A percentile compares a stretch with the other conserved stretches of the same genome.
Evolutionary conservation across 2,888 invertebrate species (phyloP).

Genomic region (Choreutis nemorana): DNA sequence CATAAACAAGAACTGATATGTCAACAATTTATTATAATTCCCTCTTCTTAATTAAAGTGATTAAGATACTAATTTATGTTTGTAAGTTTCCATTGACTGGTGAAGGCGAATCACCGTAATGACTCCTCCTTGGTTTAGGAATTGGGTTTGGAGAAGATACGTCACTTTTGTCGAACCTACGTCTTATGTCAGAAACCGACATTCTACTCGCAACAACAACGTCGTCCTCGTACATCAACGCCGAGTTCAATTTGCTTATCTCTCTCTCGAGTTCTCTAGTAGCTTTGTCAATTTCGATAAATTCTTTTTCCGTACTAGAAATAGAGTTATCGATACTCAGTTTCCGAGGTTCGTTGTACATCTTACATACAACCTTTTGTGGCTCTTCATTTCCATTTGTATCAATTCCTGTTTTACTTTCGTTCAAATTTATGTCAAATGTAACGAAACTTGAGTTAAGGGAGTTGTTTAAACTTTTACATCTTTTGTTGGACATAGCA

Average conservation of each 20-base stretch:
- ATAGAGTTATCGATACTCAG: constrained; percentile 46
- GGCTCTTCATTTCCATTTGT: constrained; percentile 44
- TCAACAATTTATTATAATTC: no score
- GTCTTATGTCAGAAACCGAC: constrained; percentile 56
- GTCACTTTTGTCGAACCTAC: constrained; percentile 59
- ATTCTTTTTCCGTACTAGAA: constrained; percentile 56
- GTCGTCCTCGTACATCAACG: constrained; percentile 47
- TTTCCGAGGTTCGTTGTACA: constrained; percentile 40
- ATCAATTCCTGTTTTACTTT: constrained; percentile 26
- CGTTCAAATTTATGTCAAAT: constrained; percentile 50
- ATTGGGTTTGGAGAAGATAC: constrained; percentile 61
- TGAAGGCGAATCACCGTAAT: constrained; percentile 38
- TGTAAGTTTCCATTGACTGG: constrained; percentile 21
- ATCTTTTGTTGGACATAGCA: constrained; percentile 39
- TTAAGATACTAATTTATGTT: constrained; percentile 8
- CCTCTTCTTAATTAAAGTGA: no score
- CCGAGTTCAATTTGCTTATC: constrained; percentile 54
- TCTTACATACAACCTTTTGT: constrained; percentile 48
- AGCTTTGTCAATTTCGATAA: constrained; percentile 54
- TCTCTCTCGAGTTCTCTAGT: constrained; percentile 52
- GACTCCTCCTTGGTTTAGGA: constrained; percentile 66
- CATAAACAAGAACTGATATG: no score
- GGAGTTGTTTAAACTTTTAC: constrained; percentile 48
- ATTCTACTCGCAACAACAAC: constrained; percentile 28
- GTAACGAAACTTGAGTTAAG: constrained; percentile 31